Conservation (phyloP, 2,888 invertebrate genomes). For the Sesia bembeciformis region DNA sequence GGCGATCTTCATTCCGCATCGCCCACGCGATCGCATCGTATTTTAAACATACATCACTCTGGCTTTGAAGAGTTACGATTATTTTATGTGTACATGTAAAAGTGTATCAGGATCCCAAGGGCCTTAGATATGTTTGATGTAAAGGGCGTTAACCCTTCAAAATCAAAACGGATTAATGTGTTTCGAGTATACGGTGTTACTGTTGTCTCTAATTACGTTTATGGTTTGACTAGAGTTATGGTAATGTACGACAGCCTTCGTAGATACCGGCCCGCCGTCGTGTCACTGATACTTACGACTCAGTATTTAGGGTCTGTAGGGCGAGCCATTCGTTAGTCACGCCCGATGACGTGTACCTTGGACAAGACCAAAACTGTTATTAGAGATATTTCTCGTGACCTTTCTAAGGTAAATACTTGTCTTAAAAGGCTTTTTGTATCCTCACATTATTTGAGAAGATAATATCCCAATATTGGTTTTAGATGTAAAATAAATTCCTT, state of each 20-base stretch:
- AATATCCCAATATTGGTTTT: constrained; percentile 15
- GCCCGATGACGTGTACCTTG: constrained; percentile 74
- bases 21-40: constrained; percentile 29
- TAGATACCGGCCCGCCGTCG: constrained; percentile 43
- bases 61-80: constrained; percentile 31
- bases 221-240: constrained; percentile 61
- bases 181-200: constrained; percentile 59
- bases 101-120: constrained; percentile 39
- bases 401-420: constrained; percentile 47
- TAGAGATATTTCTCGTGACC: constrained; percentile 58
- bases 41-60: constrained; percentile 32
- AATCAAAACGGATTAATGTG: constrained; percentile 63
- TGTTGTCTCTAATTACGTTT: constrained; percentile 68
- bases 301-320: constrained; percentile 73
- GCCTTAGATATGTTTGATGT: constrained; percentile 42
- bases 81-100: constrained; percentile 33
- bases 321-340: constrained; percentile 75
- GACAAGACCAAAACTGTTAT: constrained; percentile 74
- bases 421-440: constrained; percentile 50
- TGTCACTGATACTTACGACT: constrained; percentile 71
- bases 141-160: constrained; percentile 51
- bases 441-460: constrained; percentile 3
- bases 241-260: constrained; percentile 61
- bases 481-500: constrained; percentile 2
- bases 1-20: constrained; percentile 31